These are phyloP conservation scores for Periophthalmus modestus DNA, from an alignment of 2,113 vertebrate species.

Conservation along the genomic window DNA sequence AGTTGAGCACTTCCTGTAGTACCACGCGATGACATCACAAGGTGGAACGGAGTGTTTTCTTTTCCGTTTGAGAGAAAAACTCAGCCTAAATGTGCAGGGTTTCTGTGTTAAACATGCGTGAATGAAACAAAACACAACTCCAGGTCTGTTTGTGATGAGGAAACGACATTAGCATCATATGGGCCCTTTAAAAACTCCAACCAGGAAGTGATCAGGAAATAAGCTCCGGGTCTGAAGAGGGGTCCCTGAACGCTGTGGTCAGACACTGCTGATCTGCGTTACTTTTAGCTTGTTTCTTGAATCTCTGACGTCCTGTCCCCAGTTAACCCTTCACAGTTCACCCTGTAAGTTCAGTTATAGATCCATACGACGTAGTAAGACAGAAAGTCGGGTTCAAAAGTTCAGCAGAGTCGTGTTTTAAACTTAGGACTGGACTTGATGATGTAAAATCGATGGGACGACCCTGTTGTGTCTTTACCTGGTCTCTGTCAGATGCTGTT, in stretches of 20 bases:
- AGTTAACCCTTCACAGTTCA: not conserved
- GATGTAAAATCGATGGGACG: not conserved
- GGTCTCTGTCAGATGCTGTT: constrained; percentile 16
- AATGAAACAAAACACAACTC: too few relatives aligned
- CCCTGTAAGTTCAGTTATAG: not conserved
- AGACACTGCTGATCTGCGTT: not conserved
- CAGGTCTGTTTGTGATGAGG: too few relatives aligned
- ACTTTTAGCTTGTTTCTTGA: not conserved
- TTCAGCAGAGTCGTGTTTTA: constrained; percentile 11
- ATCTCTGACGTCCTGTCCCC: not conserved
- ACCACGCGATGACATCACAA: too few relatives aligned
- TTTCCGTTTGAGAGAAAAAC: too few relatives aligned
- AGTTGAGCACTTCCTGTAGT: too few relatives aligned
- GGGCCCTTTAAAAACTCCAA: too few relatives aligned
- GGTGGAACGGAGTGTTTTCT: too few relatives aligned
- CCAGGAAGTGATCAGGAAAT: not conserved
- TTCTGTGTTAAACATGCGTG: too few relatives aligned
- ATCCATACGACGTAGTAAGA: not conserved
- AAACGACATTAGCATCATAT: too few relatives aligned
- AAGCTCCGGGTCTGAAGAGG: not conserved
- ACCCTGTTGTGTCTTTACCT: constrained; percentile 17
- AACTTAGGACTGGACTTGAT: constrained; percentile 8
- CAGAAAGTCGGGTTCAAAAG: not conserved
- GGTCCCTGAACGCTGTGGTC: not conserved
- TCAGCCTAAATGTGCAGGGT: too few relatives aligned